Evolutionary conservation across 92 coral and sea anemone genomes (phyloP).

Genomic region (Parazoanthus darwini): DNA sequence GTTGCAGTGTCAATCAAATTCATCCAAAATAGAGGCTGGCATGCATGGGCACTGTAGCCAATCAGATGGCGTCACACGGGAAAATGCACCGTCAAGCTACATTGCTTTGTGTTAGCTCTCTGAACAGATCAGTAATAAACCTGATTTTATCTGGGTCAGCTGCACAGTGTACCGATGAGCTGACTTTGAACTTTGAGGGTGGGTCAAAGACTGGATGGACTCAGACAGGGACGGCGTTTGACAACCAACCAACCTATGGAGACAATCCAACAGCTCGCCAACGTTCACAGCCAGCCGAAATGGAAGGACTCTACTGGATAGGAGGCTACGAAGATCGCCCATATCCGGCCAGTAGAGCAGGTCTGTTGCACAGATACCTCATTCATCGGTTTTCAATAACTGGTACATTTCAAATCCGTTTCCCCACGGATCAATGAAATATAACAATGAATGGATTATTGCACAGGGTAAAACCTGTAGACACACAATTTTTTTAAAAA

Average conservation of each 20-base stretch:
- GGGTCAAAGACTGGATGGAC: constrained; percentile 11
- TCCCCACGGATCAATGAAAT: too few relatives aligned
- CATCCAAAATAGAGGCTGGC: too few relatives aligned
- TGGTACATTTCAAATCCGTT: too few relatives aligned
- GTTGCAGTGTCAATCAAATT: too few relatives aligned
- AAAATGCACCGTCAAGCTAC: too few relatives aligned
- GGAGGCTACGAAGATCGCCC: not conserved
- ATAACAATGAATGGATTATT: too few relatives aligned
- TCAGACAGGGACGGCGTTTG: constrained; percentile 15
- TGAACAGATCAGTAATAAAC: too few relatives aligned
- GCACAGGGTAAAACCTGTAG: too few relatives aligned
- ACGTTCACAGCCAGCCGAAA: not conserved
- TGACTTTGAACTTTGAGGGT: constrained; percentile 20
- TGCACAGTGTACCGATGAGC: not conserved
- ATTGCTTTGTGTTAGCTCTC: not conserved
- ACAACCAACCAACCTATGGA: constrained; percentile 16
- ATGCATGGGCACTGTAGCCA: too few relatives aligned
- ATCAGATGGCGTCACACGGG: too few relatives aligned
- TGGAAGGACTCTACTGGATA: not conserved
- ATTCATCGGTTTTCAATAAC: too few relatives aligned
- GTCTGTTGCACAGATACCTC: not conserved
- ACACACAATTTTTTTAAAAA: too few relatives aligned
- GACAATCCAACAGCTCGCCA: constrained; percentile 5
- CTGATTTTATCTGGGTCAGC: not conserved
- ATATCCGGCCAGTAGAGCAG: not conserved